These are phyloP conservation scores for Hydrochoerus hydrochaeris DNA, from an alignment of 2,113 vertebrate genomes.

Conservation along the genomic window DNA sequence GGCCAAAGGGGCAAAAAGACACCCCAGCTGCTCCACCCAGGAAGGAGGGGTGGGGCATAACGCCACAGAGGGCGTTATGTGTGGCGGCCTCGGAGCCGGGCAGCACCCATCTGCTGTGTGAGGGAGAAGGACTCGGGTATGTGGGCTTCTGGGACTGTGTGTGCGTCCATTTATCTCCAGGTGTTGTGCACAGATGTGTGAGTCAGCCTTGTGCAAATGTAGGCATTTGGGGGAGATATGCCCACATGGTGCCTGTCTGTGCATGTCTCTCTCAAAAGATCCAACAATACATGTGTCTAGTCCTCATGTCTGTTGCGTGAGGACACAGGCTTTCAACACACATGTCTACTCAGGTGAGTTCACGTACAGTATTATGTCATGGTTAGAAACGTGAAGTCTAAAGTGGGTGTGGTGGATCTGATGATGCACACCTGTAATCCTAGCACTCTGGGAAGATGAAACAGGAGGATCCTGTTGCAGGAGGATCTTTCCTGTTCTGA, in stretches of 20 bases:
- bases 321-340: neutral
- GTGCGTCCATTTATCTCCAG: neutral
- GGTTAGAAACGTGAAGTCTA: neutral
- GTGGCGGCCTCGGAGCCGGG: rapidly evolving
- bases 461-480: neutral
- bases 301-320: rapidly evolving
- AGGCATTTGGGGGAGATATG: neutral
- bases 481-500: no score
- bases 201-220: neutral
- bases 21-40: neutral
- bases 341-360: neutral
- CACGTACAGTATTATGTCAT: no score
- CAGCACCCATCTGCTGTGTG: no score
- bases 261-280: neutral
- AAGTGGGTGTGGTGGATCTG: no score
- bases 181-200: neutral
- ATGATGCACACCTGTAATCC: neutral
- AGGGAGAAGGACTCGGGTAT: rapidly evolving
- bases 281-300: neutral
- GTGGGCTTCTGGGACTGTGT: neutral
- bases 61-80: neutral
- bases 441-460: neutral
- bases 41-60: neutral
- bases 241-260: neutral
- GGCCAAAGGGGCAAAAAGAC: neutral